Evolutionary conservation across 2,797 vertebrate genomes (phyloP).

Genomic region (Discoglossus pictus): DNA sequence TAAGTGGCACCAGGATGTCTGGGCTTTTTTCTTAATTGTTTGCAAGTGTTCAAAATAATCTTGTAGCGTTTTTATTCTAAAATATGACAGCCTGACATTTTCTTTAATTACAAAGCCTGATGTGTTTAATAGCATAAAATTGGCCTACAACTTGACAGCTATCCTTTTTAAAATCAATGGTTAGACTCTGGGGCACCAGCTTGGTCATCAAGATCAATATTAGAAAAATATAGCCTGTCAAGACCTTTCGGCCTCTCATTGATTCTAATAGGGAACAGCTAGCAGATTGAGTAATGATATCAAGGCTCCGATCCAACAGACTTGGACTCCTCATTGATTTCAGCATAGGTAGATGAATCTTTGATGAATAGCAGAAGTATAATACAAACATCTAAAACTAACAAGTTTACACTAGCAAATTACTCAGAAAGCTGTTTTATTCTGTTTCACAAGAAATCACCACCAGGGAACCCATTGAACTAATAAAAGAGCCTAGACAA

Average conservation of each 20-base stretch:
- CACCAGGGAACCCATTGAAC: neutral
- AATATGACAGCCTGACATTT: constrained; percentile 66
- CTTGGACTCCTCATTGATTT: constrained; percentile 61
- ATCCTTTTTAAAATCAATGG: constrained; percentile 69
- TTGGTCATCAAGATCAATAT: constrained; percentile 76
- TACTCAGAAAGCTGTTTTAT: constrained; percentile 13
- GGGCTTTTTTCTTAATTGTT: constrained; percentile 53
- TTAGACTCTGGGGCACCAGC: constrained; percentile 70
- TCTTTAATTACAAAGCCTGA: constrained; percentile 68
- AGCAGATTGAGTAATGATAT: constrained; percentile 68
- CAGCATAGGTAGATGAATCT: constrained; percentile 55
- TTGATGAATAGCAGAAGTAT: constrained; percentile 56
- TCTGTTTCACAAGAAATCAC: neutral
- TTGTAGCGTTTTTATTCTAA: constrained; percentile 58
- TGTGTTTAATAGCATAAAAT: constrained; percentile 68
- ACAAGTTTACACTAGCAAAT: constrained; percentile 41
- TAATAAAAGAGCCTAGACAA: neutral
- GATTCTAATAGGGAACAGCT: constrained; percentile 65
- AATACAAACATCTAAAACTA: constrained; percentile 46
- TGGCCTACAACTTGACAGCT: constrained; percentile 64
- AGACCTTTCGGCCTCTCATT: constrained; percentile 67
- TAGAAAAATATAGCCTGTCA: constrained; percentile 63
- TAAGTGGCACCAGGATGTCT: constrained; percentile 53
- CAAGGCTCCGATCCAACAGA: constrained; percentile 59
- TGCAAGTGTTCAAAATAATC: constrained; percentile 57